Base-by-base conservation (phyloP, 2,113 vertebrate species). In the Oncorhynchus keta region DNA sequence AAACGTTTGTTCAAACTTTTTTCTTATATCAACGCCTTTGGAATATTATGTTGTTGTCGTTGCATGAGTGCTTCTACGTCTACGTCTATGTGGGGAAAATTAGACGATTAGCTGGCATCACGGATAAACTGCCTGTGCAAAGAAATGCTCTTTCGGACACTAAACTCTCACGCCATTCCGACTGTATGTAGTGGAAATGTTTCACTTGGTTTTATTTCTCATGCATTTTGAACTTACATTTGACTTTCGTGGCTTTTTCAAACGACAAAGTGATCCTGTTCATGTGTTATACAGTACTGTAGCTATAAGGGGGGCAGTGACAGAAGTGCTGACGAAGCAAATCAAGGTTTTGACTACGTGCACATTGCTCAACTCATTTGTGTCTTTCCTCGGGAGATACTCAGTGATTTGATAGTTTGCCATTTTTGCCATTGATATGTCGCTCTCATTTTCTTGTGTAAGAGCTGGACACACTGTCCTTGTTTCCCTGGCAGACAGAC, bases 31-130 rank as follows among this genome's bases (percentile, higher is more conserved):
- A 49, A 73, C 20, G 11, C 65, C 14, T 67, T 28, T 13, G 4
- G 12, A 67, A 67, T 24, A 55, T 55, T n/a, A 1, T 61, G 1
- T 35, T 6, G 32, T 22, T 62, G 8, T 62, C 22, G 11, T 62
- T 62, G 59, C 59, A 62, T 48, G 67, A 39, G 74, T 67, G 78
- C 57, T 64, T 74, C 26, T 73, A 5, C 45, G 4, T 30, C 2
- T 45, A 20, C 1, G 39, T 64, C 6, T 32, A 59, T 12, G 9
- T 74, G 72, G n/a, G 74, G n/a, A 11, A 62, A n/a, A 24, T 62
- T 1, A 62, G 24, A 9, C 8, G 20, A 4, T 62, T 24, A 18
- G 39, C 14, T 55, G 51, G 14, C 14, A 1, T 18, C 4, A 55
- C 51, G 5, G 51, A 18, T 55, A 55, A 55, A 18, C 51, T 55